phyloP scores from a whole-genome alignment of 2,113 vertebrate genomes.

The Ictalurus punctatus region DNA sequence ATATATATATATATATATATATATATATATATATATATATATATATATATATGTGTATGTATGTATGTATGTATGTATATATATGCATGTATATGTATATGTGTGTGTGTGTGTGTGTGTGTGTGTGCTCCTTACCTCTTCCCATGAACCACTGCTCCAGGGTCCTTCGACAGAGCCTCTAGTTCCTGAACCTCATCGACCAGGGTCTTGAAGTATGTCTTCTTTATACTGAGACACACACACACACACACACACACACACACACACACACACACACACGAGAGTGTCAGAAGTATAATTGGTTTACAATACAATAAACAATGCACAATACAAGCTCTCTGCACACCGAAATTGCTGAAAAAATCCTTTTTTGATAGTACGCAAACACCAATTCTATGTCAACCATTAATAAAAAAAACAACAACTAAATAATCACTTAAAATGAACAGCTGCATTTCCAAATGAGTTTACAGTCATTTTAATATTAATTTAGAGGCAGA shows the following conservation, averaged over 20 bases:
- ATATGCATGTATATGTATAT: too few species aligned
- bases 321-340: neutral
- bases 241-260: neutral
- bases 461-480: neutral
- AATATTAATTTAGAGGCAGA: neutral
- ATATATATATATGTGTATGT: too few species aligned
- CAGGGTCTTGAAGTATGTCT: conserved; percentile 89
- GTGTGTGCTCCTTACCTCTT: conserved; percentile 81
- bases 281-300: neutral
- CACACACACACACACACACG: neutral
- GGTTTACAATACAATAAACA: neutral
- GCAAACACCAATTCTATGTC: neutral
- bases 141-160: conserved; percentile 90
- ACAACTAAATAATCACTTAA: neutral
- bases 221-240: conserved; percentile 81
- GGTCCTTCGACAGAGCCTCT: conserved; percentile 95
- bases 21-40: too few species aligned
- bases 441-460: neutral
- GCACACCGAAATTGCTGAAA: neutral
- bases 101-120: too few species aligned
- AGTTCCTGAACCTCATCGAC: conserved; percentile 98
- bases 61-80: too few species aligned
- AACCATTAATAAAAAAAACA: neutral
- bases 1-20: too few species aligned
- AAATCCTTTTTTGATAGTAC: neutral